Percentiles rank a stretch among this genome's conserved stretches.
These are phyloP conservation scores for Arctia plantaginis DNA, from an alignment of 2,888 invertebrate species.

Conservation along the genomic window DNA sequence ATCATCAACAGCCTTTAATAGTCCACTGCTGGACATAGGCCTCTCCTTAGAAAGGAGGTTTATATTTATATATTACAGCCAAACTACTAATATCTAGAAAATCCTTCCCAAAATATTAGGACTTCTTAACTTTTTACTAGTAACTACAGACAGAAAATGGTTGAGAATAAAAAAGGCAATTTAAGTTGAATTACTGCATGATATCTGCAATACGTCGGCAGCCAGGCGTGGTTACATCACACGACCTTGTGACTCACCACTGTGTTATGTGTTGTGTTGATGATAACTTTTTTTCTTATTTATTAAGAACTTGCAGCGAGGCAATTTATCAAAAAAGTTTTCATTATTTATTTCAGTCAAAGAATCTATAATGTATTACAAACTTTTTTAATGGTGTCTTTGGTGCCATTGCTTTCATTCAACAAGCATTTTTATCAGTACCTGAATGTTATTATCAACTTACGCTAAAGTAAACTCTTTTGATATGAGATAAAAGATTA, in stretches of 20 bases:
- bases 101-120: not conserved
- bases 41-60: too few relatives aligned
- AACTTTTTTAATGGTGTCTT: too few relatives aligned
- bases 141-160: not conserved
- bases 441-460: conserved; percentile 12
- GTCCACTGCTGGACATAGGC: too few relatives aligned
- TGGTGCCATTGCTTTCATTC: not conserved
- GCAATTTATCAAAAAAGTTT: not conserved
- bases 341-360: not conserved
- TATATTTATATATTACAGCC: not conserved
- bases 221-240: conserved; percentile 55
- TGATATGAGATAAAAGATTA: conserved; percentile 10
- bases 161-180: not conserved
- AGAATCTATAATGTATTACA: too few relatives aligned
- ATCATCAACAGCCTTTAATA: too few relatives aligned
- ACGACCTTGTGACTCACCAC: conserved; percentile 59
- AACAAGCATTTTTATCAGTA: conserved; percentile 4
- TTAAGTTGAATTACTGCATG: conserved; percentile 28
- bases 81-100: not conserved
- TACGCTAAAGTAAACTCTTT: conserved; percentile 6
- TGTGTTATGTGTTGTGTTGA: conserved; percentile 40
- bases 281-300: conserved; percentile 34
- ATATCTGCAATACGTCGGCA: conserved; percentile 27
- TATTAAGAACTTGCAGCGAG: conserved; percentile 24
- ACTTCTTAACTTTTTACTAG: not conserved